Base-by-base conservation (phyloP, 2,888 invertebrate species). In the Hirtodrosophila alboralis region DNA sequence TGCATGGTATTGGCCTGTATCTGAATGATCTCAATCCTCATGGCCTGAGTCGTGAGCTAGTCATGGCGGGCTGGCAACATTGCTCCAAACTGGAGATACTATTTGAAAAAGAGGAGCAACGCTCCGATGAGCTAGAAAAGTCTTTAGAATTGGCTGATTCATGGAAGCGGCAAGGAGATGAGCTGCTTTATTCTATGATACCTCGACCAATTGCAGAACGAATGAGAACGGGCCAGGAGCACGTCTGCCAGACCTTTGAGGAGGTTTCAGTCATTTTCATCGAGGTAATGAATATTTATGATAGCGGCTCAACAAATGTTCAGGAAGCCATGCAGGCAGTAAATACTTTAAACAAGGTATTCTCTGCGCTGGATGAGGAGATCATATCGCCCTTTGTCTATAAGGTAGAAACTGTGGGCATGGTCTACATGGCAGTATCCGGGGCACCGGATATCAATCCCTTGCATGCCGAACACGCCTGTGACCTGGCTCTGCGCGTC, bases 321-420 rank as follows among this genome's bases (percentile, higher is more conserved):
- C 86, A 90, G 71, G 91, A 92, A 26, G 95, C 95, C 58, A 94
- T 95, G 96, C 95, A 95, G 75, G 93, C 96, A 0, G 96, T 97
- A 0, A 93, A 94, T 4, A 95, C 95, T 31, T 95, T 97, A 92
- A 97, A 97, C 88, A 94, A 94, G 1, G 95, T 96, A 0, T 97
- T 96, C 91, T 95, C 95, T 0, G 94, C 94, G 69, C 95, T 97
- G 76, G 97, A 97, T 89, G 92, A 95, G 18, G 92, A 97, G 38
- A 94, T 96, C 84, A 96, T 97, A 83, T 93, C 94, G 27, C 96
- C 95, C 73, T 93, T 95, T 54, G 96, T 97, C 1, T 97, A 97
- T 88, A 97, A 97, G 93, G 97, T 97, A 57, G 97, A 97, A 91
- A 97, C 97, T 0, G 96, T 97, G 0, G 97, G 97, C n/a, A 95